Percentiles rank a stretch among this genome's conserved stretches.
Conservation (phyloP, 2,797 vertebrate species). For the Remorina albescens region DNA sequence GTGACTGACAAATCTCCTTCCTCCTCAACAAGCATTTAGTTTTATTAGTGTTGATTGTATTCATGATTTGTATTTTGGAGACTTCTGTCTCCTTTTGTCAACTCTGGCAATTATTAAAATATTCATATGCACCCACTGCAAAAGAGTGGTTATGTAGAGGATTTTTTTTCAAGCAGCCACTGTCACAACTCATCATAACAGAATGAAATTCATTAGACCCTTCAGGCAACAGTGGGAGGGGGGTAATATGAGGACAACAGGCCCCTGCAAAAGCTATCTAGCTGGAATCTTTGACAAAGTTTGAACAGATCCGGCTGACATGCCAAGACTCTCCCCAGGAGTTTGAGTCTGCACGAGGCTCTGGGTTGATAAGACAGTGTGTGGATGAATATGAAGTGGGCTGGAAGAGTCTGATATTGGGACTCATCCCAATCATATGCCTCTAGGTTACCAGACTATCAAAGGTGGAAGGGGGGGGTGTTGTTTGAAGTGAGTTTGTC, state of each 20-base stretch:
- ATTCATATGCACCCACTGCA: conserved; percentile 63
- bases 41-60: conserved; percentile 68
- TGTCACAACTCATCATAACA: conserved; percentile 41
- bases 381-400: conserved; percentile 67
- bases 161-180: conserved; percentile 18
- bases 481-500: conserved; percentile 72
- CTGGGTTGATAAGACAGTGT: conserved; percentile 67
- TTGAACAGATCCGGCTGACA: conserved; percentile 54
- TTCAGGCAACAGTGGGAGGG: conserved; percentile 24
- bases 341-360: conserved; percentile 53
- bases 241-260: conserved; percentile 49
- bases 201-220: conserved; percentile 49
- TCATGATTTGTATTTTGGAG: conserved; percentile 48
- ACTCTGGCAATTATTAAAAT: conserved; percentile 53
- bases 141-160: conserved; percentile 30
- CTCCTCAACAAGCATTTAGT: conserved; percentile 64
- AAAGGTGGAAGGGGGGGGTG: conserved; percentile 50
- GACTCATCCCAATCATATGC: conserved; percentile 65
- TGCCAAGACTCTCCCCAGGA: conserved; percentile 52
- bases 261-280: conserved; percentile 53
- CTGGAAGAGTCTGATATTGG: conserved; percentile 67
- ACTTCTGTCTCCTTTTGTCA: conserved; percentile 58
- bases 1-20: conserved; percentile 73
- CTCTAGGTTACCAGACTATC: conserved; percentile 76
- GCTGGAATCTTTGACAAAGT: conserved; percentile 56